These are phyloP conservation scores for Xiphias gladius DNA, from an alignment of 2,113 vertebrate species.

Conservation along the genomic window DNA sequence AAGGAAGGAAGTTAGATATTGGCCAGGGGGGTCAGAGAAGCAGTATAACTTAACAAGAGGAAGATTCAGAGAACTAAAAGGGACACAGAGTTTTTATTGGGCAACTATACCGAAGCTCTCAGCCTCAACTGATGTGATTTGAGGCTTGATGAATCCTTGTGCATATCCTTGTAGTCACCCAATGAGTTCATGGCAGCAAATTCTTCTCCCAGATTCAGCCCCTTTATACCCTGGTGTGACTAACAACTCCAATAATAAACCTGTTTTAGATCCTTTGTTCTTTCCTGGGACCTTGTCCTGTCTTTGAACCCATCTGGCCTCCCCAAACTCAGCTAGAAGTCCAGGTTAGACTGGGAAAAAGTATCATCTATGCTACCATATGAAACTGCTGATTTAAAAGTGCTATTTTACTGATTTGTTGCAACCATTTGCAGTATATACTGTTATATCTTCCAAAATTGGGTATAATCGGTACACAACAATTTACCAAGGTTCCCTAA, in stretches of 20 bases:
- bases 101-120: constrained; percentile 62
- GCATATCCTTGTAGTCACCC: constrained; percentile 53
- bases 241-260: constrained; percentile 50
- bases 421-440: too few relatives aligned
- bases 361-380: too few relatives aligned
- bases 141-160: constrained; percentile 70
- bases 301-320: constrained; percentile 47
- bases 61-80: constrained; percentile 60
- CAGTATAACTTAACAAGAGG: constrained; percentile 55
- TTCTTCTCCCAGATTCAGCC: constrained; percentile 56
- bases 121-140: constrained; percentile 74
- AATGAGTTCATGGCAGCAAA: constrained; percentile 56
- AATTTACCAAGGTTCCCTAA: too few relatives aligned
- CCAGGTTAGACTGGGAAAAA: too few relatives aligned
- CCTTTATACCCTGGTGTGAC: constrained; percentile 23
- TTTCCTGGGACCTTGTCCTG: constrained; percentile 45
- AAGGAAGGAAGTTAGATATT: constrained; percentile 37
- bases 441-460: too few relatives aligned
- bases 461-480: too few relatives aligned
- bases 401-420: not conserved
- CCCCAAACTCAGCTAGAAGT: constrained; percentile 34
- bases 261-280: constrained; percentile 56
- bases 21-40: constrained; percentile 13
- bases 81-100: constrained; percentile 57
- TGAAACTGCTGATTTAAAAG: too few relatives aligned